Evolutionary conservation across 1,140 invertebrate species (phyloP).

Genomic region (Monomorium pharaonis): DNA sequence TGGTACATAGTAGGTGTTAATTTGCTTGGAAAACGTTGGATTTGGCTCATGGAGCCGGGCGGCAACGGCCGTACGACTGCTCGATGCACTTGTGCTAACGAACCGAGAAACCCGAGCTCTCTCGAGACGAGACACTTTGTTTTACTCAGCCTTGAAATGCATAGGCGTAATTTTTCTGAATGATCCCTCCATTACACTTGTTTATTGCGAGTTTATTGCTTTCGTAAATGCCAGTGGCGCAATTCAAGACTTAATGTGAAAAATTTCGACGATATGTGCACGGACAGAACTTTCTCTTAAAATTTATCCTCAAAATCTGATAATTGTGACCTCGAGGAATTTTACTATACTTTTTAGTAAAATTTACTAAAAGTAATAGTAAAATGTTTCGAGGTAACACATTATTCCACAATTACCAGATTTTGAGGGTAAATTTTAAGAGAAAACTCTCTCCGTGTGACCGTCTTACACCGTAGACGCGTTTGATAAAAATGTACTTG

Average conservation of each 20-base stretch:
- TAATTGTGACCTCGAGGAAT: too few species aligned
- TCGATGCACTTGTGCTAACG: constrained; percentile 59
- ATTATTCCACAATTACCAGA: too few species aligned
- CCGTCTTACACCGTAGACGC: not conserved
- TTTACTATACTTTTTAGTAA: too few species aligned
- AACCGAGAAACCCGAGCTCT: constrained; percentile 29
- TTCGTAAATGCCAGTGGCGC: not conserved
- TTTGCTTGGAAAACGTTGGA: constrained; percentile 60
- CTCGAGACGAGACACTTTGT: constrained; percentile 47
- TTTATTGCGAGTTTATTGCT: constrained; percentile 1
- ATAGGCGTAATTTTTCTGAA: constrained; percentile 38
- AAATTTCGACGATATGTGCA: not conserved
- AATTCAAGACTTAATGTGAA: not conserved
- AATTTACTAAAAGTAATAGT: too few species aligned
- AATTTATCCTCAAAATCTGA: too few species aligned
- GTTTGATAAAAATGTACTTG: not conserved
- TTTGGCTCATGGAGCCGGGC: constrained; percentile 11
- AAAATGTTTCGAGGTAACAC: too few species aligned
- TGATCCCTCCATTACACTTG: constrained; percentile 9
- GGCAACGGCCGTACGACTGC: constrained; percentile 34
- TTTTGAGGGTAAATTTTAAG: too few species aligned
- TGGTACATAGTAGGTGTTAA: constrained; percentile 58
- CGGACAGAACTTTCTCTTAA: too few species aligned
- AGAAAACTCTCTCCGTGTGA: too few species aligned
- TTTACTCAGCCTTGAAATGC: constrained; percentile 12